Percentiles rank a stretch among this genome's conserved stretches.
These are phyloP conservation scores for Isaurus tuberculatus DNA, from an alignment of 92 coral and sea anemone species.

Conservation along the genomic window DNA sequence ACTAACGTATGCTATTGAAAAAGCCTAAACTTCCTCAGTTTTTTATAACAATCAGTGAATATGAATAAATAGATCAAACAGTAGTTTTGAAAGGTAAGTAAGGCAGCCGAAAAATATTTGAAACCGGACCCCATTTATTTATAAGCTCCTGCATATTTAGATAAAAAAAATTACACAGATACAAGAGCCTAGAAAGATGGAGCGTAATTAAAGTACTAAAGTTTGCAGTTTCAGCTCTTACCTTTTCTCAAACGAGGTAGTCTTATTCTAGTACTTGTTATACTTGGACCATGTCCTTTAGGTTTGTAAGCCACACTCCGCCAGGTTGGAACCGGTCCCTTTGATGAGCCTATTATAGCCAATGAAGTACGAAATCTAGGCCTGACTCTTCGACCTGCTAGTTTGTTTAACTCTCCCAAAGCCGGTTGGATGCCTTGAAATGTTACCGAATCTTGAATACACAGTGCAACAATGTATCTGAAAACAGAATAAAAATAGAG, in stretches of 20 bases:
- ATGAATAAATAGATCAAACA: too few species aligned
- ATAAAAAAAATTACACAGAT: too few species aligned
- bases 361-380: constrained; percentile 33
- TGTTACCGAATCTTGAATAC: constrained; percentile 41
- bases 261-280: constrained; percentile 13
- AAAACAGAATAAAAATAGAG: not conserved
- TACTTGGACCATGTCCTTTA: constrained; percentile 11
- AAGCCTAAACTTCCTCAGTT: too few species aligned
- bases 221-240: not conserved
- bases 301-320: constrained; percentile 22
- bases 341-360: constrained; percentile 47
- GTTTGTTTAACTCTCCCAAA: constrained; percentile 19
- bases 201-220: not conserved
- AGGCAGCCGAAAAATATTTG: too few species aligned
- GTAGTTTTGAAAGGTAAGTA: too few species aligned
- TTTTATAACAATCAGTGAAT: too few species aligned
- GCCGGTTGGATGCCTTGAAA: not conserved
- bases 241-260: constrained; percentile 32
- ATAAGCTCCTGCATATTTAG: too few species aligned
- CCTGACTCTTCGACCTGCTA: constrained; percentile 33
- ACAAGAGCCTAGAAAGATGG: too few species aligned
- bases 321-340: constrained; percentile 29
- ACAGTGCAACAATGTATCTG: constrained; percentile 43
- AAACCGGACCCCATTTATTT: too few species aligned
- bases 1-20: too few species aligned